These are phyloP conservation scores for Labeo rohita DNA, from an alignment of 2,113 vertebrate genomes.

Conservation along the genomic window DNA sequence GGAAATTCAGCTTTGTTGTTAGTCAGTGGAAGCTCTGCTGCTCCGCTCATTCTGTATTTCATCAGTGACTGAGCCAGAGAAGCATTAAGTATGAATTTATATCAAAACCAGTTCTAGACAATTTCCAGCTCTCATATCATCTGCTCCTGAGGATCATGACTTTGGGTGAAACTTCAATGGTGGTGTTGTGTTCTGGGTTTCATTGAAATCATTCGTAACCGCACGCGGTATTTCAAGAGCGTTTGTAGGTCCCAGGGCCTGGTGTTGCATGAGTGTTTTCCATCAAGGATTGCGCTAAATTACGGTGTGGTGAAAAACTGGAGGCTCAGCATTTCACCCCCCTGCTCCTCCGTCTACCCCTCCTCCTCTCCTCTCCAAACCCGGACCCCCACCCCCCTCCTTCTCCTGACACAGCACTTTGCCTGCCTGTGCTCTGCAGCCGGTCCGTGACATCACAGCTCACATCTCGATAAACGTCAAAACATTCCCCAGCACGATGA, in stretches of 20 bases:
- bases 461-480: conserved; percentile 53
- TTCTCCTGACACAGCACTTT: conserved; percentile 53
- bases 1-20: conserved; percentile 43
- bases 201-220: conserved; percentile 48
- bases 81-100: conserved; percentile 45
- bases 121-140: conserved; percentile 45
- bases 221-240: conserved; percentile 41
- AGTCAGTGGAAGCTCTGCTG: conserved; percentile 19
- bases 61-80: conserved; percentile 35
- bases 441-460: conserved; percentile 57
- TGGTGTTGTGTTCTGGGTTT: conserved; percentile 47
- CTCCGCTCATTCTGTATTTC: neutral
- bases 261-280: conserved; percentile 52
- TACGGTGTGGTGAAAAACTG: conserved; percentile 56
- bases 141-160: conserved; percentile 43
- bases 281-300: conserved; percentile 52
- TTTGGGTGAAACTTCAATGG: conserved; percentile 54
- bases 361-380: neutral
- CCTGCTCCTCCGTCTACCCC: conserved; percentile 13
- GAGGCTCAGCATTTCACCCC: conserved; percentile 49
- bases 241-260: conserved; percentile 36
- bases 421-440: conserved; percentile 47
- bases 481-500: conserved; percentile 56
- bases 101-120: conserved; percentile 39
- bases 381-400: neutral